Evolutionary conservation across 92 coral and sea anemone genomes (phyloP).

Genomic region (Phenganax subtilis): DNA sequence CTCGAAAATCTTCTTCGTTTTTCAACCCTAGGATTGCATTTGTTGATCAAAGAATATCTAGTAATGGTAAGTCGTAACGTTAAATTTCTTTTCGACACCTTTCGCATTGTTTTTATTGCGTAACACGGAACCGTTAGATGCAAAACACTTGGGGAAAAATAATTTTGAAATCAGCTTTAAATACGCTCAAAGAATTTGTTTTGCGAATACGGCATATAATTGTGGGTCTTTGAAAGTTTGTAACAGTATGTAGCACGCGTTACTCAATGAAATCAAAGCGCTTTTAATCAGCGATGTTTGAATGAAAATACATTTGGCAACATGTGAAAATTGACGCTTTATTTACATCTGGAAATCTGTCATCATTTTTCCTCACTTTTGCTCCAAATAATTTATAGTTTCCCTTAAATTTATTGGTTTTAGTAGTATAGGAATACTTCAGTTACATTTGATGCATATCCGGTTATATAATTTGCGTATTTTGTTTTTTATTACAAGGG

Average conservation of each 20-base stretch:
- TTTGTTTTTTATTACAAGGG: constrained; percentile 61
- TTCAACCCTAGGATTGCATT: constrained; percentile 5
- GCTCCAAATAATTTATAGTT: background rate
- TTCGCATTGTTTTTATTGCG: background rate
- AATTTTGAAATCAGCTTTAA: constrained; percentile 7
- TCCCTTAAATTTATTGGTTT: constrained; percentile 3
- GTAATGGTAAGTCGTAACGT: constrained; percentile 29
- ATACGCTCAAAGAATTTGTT: constrained; percentile 25
- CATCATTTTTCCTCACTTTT: constrained; percentile 10
- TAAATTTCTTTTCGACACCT: background rate
- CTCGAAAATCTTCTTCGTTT: background rate
- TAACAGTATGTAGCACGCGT: background rate
- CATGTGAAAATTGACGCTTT: constrained; percentile 14
- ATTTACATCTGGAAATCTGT: constrained; percentile 26
- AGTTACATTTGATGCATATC: background rate
- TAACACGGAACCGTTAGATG: background rate
- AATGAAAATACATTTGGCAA: constrained; percentile 1
- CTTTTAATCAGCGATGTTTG: background rate
- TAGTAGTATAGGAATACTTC: background rate
- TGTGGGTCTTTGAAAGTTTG: background rate
- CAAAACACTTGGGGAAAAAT: background rate
- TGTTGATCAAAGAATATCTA: constrained; percentile 1
- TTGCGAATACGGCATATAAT: background rate
- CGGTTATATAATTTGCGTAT: background rate
- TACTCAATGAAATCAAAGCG: background rate